These are phyloP conservation scores for Thalassophryne amazonica DNA, from an alignment of 2,797 vertebrate genomes.

Conservation along the genomic window DNA sequence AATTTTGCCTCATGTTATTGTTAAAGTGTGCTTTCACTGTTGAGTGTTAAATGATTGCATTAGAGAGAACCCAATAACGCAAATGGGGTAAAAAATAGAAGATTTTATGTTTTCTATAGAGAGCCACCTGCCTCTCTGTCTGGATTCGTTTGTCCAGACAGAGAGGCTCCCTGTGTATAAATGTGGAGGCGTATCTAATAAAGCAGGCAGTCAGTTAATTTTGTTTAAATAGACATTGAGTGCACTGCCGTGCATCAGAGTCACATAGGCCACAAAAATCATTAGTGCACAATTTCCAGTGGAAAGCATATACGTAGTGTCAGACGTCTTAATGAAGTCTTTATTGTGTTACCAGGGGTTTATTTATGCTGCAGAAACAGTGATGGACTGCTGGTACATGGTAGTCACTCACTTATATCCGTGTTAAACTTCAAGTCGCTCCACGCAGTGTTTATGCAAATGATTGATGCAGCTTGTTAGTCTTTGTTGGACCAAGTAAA, in stretches of 20 bases:
- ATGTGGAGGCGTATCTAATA: neutral
- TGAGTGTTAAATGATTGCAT: neutral
- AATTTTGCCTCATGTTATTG: neutral
- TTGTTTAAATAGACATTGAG: neutral
- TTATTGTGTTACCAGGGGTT: constrained; percentile 44
- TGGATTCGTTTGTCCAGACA: neutral
- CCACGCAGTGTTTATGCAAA: constrained; percentile 52
- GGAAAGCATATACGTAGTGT: constrained; percentile 1
- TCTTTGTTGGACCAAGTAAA: constrained; percentile 58
- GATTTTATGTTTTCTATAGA: neutral
- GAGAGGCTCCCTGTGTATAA: neutral
- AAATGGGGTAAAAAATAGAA: neutral
- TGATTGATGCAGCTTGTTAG: constrained; percentile 38
- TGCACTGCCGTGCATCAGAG: neutral
- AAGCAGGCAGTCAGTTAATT: neutral
- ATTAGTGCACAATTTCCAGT: constrained; percentile 4
- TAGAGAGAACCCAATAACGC: neutral
- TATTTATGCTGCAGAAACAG: constrained; percentile 13
- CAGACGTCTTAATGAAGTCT: constrained; percentile 28
- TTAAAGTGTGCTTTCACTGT: neutral
- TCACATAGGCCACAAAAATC: neutral
- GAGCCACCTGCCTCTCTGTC: neutral
- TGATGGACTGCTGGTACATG: constrained; percentile 34
- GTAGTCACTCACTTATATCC: constrained; percentile 55
- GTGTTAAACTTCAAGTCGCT: constrained; percentile 55